Evolutionary conservation across 2,797 vertebrate genomes (phyloP).

Genomic region (Sciaenops ocellatus): DNA sequence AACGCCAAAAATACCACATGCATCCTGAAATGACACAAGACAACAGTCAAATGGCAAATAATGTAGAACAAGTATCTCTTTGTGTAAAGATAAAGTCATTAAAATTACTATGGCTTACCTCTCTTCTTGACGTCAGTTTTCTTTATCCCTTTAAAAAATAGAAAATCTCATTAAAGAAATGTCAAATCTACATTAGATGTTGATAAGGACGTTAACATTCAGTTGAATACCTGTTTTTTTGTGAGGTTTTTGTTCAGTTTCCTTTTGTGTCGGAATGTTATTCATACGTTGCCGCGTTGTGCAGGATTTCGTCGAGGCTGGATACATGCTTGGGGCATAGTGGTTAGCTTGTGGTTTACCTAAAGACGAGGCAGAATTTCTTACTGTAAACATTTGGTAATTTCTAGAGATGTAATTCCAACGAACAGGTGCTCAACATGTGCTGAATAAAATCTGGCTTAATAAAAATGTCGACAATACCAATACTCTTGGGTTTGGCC

Average conservation of each 20-base stretch:
- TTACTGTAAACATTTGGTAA: background rate
- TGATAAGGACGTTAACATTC: background rate
- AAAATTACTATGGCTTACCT: conserved; percentile 61
- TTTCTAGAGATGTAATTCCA: background rate
- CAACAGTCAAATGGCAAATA: background rate
- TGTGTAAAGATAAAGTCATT: background rate
- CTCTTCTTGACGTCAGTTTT: conserved; percentile 48
- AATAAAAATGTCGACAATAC: conserved; percentile 44
- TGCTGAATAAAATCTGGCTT: background rate
- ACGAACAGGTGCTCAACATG: background rate
- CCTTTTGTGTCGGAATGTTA: conserved; percentile 44
- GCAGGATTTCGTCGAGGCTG: background rate
- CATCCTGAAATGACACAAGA: conserved; percentile 65
- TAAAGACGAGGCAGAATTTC: conserved; percentile 34
- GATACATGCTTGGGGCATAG: background rate
- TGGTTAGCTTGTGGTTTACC: conserved; percentile 28
- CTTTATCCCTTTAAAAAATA: conserved; percentile 47
- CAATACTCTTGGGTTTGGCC: conserved; percentile 37
- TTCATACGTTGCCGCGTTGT: conserved; percentile 30
- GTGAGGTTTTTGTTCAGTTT: background rate
- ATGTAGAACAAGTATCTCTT: background rate
- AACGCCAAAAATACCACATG: conserved; percentile 45
- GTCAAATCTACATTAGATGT: conserved; percentile 1
- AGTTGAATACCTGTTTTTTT: conserved; percentile 72
- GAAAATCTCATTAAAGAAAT: conserved; percentile 4